Evolutionary conservation across 2,888 invertebrate species (phyloP).

Genomic region (Philereme transversata): DNA sequence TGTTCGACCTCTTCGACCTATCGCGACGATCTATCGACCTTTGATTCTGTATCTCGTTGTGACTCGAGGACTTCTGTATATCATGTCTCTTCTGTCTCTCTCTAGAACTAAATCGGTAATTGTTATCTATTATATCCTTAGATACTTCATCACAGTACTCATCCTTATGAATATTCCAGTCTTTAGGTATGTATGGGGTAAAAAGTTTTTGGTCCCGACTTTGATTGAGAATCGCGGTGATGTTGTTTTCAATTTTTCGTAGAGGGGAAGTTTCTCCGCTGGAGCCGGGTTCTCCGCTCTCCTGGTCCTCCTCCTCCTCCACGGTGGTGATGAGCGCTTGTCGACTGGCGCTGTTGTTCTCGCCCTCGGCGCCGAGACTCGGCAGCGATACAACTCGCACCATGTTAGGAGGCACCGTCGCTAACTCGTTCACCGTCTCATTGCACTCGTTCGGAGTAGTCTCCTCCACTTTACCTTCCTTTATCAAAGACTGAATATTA

Average conservation of each 20-base stretch:
- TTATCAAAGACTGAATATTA: slow-evolving; percentile 89
- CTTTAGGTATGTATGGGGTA: slow-evolving; percentile 81
- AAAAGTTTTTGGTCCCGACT: slow-evolving; percentile 82
- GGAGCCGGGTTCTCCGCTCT: slow-evolving; percentile 84
- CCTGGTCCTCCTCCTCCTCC: slow-evolving; percentile 88
- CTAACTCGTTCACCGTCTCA: slow-evolving; percentile 86
- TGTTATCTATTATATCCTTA: slow-evolving; percentile 80
- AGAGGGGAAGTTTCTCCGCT: slow-evolving; percentile 87
- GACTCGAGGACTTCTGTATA: slow-evolving; percentile 85
- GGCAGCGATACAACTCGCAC: slow-evolving; percentile 88
- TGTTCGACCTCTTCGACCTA: slow-evolving; percentile 82
- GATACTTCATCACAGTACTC: slow-evolving; percentile 82
- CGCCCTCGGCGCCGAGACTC: slow-evolving; percentile 83
- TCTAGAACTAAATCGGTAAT: slow-evolving; percentile 81
- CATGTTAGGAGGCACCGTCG: slow-evolving; percentile 85
- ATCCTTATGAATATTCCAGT: slow-evolving; percentile 84
- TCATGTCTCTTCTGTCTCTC: slow-evolving; percentile 82
- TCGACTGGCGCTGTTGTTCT: slow-evolving; percentile 79
- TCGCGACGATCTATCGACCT: slow-evolving; percentile 78
- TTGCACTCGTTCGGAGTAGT: slow-evolving; percentile 76
- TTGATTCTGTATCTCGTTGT: slow-evolving; percentile 85
- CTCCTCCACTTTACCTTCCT: slow-evolving; percentile 87
- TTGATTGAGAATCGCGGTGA: slow-evolving; percentile 87
- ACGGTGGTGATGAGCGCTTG: slow-evolving; percentile 88
- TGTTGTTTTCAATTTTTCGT: slow-evolving; percentile 88